These are phyloP conservation scores for Lepus europaeus DNA, from an alignment of 2,113 vertebrate genomes.

Conservation along the genomic window DNA sequence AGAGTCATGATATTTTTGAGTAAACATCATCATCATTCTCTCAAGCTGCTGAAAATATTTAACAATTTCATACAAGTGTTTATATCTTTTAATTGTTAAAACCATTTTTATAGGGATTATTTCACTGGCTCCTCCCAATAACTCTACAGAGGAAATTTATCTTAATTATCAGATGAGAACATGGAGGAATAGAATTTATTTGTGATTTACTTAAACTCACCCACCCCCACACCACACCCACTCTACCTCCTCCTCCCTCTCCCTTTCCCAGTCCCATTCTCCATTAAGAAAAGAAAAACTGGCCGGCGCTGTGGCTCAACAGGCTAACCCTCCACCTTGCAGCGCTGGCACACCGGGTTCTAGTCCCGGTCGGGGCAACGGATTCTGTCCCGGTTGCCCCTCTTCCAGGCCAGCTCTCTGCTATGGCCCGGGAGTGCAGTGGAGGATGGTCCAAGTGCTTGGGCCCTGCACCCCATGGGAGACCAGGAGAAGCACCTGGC, in stretches of 20 bases:
- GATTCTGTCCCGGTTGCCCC: too few relatives aligned
- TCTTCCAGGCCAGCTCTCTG: too few relatives aligned
- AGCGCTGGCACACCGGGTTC: too few relatives aligned
- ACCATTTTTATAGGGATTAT: constrained; percentile 19
- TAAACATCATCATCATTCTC: constrained; percentile 24
- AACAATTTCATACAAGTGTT: constrained; percentile 34
- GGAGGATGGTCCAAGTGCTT: too few relatives aligned
- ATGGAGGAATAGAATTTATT: constrained; percentile 33
- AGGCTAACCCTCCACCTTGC: too few relatives aligned
- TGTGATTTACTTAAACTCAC: constrained; percentile 22
- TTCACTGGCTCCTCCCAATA: not conserved
- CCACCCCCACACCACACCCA: not conserved
- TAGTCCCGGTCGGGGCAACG: too few relatives aligned
- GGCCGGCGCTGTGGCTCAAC: too few relatives aligned
- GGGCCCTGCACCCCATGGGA: too few relatives aligned
- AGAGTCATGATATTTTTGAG: not conserved
- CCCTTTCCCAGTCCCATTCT: too few relatives aligned
- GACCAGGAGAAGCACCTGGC: too few relatives aligned
- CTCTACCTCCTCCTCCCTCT: not conserved
- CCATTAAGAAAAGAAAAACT: too few relatives aligned
- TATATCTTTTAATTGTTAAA: constrained; percentile 53
- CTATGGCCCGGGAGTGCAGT: too few relatives aligned
- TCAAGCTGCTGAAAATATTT: constrained; percentile 57
- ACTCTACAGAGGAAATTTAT: constrained; percentile 8
- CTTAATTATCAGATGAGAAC: constrained; percentile 26